Conservation (phyloP, 2,113 vertebrate genomes). For the Synchiropus splendidus region DNA sequence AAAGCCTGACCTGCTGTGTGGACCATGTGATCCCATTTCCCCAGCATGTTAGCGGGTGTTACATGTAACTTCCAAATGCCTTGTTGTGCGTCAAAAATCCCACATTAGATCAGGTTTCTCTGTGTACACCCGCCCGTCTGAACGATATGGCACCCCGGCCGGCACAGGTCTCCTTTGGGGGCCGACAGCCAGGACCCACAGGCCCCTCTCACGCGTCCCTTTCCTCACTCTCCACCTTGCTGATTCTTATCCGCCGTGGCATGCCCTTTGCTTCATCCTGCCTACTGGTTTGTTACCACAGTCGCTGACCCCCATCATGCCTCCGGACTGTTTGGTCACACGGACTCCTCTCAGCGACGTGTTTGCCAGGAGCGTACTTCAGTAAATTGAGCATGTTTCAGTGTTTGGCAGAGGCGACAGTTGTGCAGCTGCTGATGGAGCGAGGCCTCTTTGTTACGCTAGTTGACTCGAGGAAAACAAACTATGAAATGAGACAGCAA, state of each 20-base stretch:
- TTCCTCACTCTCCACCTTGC: conserved; percentile 15
- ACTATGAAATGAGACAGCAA: neutral
- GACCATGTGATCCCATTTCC: neutral
- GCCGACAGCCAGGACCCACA: conserved; percentile 37
- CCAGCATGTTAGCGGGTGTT: conserved; percentile 8
- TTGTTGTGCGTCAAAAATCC: conserved; percentile 3
- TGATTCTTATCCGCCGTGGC: conserved; percentile 62
- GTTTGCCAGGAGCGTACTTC: conserved; percentile 41
- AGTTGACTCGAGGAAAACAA: neutral
- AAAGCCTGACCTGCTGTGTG: no score
- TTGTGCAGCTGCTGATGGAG: conserved; percentile 22
- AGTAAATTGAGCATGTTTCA: conserved; percentile 47
- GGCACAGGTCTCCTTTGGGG: conserved; percentile 30
- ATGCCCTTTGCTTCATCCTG: conserved; percentile 59
- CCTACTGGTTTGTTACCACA: conserved; percentile 32
- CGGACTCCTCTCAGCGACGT: conserved; percentile 31
- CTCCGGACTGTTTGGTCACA: conserved; percentile 25
- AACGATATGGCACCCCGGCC: conserved; percentile 48
- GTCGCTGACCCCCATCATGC: conserved; percentile 14
- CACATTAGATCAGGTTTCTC: conserved; percentile 63
- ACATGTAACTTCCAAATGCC: neutral
- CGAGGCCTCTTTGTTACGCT: conserved; percentile 13
- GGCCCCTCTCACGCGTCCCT: conserved; percentile 37
- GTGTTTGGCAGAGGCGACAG: conserved; percentile 18
- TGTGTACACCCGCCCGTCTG: conserved; percentile 53